These are phyloP conservation scores for Poecilia velifera DNA, from an alignment of 2,797 vertebrate species.

Conservation along the genomic window DNA sequence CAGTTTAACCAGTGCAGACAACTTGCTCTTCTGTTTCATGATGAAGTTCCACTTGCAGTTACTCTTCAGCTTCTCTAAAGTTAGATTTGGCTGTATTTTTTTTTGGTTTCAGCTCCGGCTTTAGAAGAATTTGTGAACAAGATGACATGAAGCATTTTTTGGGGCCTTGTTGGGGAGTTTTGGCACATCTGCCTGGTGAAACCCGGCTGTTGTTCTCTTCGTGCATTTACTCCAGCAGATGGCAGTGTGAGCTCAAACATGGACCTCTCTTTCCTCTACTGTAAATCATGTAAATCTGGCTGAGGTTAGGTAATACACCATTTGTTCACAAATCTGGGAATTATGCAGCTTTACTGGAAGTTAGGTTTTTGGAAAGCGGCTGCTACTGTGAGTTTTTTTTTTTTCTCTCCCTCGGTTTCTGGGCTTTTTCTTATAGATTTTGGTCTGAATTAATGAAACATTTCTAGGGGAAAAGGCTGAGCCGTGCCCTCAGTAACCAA, in stretches of 20 bases:
- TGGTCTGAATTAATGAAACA: constrained; percentile 3
- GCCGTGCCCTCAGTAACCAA: constrained; percentile 27
- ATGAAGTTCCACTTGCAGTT: background rate
- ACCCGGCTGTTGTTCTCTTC: background rate
- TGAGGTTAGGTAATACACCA: constrained; percentile 56
- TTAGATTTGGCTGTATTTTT: rapidly evolving
- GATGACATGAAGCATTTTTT: background rate
- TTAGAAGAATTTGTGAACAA: background rate
- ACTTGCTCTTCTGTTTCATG: constrained; percentile 23
- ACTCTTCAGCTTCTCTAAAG: background rate
- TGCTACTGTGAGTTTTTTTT: background rate
- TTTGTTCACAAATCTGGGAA: constrained; percentile 63
- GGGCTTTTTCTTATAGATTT: background rate
- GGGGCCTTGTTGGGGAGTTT: constrained; percentile 50
- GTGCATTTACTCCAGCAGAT: constrained; percentile 43
- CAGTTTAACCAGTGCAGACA: constrained; percentile 50
- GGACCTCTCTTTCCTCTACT: constrained; percentile 28
- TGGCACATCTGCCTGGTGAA: constrained; percentile 28
- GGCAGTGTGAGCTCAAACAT: constrained; percentile 46
- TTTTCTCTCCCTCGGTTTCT: background rate
- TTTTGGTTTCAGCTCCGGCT: rapidly evolving
- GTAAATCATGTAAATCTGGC: constrained; percentile 65
- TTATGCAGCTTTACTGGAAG: constrained; percentile 58
- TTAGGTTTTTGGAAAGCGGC: constrained; percentile 28
- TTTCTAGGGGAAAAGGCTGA: constrained; percentile 11